These are phyloP conservation scores for Lobophora halterata DNA, from an alignment of 2,888 invertebrate species.

Conservation along the genomic window DNA sequence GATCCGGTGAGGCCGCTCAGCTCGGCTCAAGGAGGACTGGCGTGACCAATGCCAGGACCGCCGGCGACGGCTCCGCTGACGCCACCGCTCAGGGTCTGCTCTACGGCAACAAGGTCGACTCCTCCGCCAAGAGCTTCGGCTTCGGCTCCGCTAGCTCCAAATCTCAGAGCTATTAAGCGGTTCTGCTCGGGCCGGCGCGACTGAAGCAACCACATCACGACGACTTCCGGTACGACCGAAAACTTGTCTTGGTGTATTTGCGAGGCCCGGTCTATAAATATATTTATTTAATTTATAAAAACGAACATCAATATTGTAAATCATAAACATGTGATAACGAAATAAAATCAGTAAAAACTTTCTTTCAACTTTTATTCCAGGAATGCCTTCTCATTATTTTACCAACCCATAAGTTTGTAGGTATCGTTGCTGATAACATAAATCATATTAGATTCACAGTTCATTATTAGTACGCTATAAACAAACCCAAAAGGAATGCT, in stretches of 20 bases:
- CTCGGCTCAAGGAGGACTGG: conserved; percentile 48
- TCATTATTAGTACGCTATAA: too few species aligned
- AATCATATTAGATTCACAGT: too few species aligned
- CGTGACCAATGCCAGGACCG: conserved; percentile 48
- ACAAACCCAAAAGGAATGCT: too few species aligned
- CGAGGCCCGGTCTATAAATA: conserved; percentile 44
- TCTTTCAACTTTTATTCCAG: background rate
- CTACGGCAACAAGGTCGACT: conserved; percentile 39
- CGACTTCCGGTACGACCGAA: conserved; percentile 50
- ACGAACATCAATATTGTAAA: background rate
- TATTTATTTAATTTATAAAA: conserved; percentile 40
- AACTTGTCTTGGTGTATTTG: conserved; percentile 76
- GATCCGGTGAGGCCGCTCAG: conserved; percentile 7
- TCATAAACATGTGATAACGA: background rate
- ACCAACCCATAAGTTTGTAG: too few species aligned
- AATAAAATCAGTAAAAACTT: background rate
- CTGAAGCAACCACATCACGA: conserved; percentile 66
- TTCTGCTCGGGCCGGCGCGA: conserved; percentile 10
- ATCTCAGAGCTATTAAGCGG: conserved; percentile 48
- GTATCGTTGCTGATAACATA: too few species aligned
- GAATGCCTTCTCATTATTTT: too few species aligned
- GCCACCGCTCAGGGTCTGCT: conserved; percentile 49
- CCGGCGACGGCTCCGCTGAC: conserved; percentile 53
- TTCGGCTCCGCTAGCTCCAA: conserved; percentile 57
- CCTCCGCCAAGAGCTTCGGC: conserved; percentile 49